These are phyloP conservation scores for Erynnis tages DNA, from an alignment of 2,888 invertebrate species.

Conservation along the genomic window DNA sequence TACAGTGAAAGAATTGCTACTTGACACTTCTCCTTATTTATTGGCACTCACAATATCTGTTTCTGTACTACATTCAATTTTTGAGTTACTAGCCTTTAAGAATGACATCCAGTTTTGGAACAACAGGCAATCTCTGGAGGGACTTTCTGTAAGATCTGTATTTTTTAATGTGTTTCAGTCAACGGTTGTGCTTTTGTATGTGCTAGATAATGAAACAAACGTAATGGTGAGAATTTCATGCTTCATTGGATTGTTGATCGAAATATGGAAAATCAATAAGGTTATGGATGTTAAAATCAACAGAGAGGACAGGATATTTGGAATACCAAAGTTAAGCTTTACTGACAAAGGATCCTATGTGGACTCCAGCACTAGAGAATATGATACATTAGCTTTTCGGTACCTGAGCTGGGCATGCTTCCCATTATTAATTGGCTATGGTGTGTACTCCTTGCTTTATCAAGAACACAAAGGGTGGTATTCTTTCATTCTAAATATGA, in stretches of 20 bases:
- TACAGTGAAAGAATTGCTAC: constrained; percentile 94
- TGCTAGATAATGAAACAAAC: constrained; percentile 99
- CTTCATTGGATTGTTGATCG: constrained; percentile 96
- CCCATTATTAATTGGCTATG: constrained; percentile 96
- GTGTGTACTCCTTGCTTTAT: constrained; percentile 96
- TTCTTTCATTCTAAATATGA: constrained; percentile 97
- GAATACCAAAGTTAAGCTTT: constrained; percentile 90
- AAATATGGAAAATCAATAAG: constrained; percentile 99
- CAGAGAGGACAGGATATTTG: constrained; percentile 87
- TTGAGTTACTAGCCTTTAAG: constrained; percentile 99
- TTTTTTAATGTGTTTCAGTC: constrained; percentile 99
- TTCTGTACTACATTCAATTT: constrained; percentile 97
- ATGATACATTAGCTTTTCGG: constrained; percentile 97
- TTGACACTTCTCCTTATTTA: constrained; percentile 98
- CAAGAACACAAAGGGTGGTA: constrained; percentile 99
- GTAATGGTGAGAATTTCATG: constrained; percentile 97
- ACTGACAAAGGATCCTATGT: constrained; percentile 98
- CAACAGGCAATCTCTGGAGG: constrained; percentile 97
- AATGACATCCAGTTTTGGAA: constrained; percentile 99
- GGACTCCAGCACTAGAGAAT: constrained; percentile 95
- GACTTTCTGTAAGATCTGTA: constrained; percentile 97
- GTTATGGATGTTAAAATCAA: constrained; percentile 90
- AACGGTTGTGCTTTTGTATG: constrained; percentile 96
- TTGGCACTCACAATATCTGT: constrained; percentile 94
- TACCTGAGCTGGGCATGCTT: constrained; percentile 98